A percentile compares a stretch with the other conserved stretches of the same genome.
Conservation (phyloP, 2,888 invertebrate genomes). For the Cyclophora punctaria region DNA sequence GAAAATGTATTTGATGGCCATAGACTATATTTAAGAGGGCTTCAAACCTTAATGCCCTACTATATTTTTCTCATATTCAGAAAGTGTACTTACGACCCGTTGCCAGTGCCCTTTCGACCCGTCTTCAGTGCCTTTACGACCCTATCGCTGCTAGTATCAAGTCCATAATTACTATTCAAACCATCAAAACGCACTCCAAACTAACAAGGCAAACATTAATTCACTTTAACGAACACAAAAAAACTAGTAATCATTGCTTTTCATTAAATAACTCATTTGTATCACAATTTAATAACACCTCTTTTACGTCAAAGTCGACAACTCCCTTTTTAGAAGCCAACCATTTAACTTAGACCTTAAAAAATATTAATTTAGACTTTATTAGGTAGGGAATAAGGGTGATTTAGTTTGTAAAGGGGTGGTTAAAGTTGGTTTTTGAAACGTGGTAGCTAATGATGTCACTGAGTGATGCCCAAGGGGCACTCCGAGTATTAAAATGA, state of each 20-base stretch:
- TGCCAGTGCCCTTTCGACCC: no score
- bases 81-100: no score
- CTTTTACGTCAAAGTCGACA: slow-evolving; percentile 48
- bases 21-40: no score
- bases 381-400: slow-evolving; percentile 1
- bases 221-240: slow-evolving; percentile 13
- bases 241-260: slow-evolving; percentile 56
- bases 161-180: not conserved
- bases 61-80: no score
- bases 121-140: no score
- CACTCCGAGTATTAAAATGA: slow-evolving; percentile 72
- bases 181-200: slow-evolving; percentile 2
- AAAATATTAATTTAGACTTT: slow-evolving; percentile 8
- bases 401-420: slow-evolving; percentile 2
- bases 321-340: slow-evolving; percentile 32
- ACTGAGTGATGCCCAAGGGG: slow-evolving; percentile 54
- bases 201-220: slow-evolving; percentile 14
- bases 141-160: no score
- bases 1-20: no score
- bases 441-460: slow-evolving; percentile 54
- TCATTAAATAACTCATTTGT: slow-evolving; percentile 50
- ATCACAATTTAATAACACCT: slow-evolving; percentile 66
- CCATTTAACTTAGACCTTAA: slow-evolving; percentile 16
- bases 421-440: slow-evolving; percentile 20
- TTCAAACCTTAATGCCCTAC: no score